Percentiles rank a stretch among this genome's conserved stretches.
Conservation (phyloP, 2,113 vertebrate genomes). For the Vicugna pacos region DNA sequence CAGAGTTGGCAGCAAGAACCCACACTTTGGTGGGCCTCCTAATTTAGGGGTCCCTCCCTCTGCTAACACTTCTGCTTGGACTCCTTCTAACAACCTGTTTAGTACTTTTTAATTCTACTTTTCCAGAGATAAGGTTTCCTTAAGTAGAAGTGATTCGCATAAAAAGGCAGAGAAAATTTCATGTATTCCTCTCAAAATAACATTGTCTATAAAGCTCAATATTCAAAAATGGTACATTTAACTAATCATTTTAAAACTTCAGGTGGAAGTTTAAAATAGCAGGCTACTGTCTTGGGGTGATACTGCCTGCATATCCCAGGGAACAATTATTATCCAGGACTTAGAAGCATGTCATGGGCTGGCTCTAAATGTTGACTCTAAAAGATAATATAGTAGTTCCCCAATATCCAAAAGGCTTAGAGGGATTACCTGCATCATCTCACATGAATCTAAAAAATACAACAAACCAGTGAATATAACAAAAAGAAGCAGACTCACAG, state of each 20-base stretch:
- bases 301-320: not conserved
- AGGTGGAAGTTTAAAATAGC: not conserved
- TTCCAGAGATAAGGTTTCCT: not conserved
- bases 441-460: not conserved
- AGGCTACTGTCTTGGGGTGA: not conserved
- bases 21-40: too few species aligned
- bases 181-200: not conserved
- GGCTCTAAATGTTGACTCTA: not conserved
- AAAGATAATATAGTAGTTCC: not conserved
- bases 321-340: not conserved
- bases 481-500: too few species aligned
- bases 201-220: not conserved
- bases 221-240: not conserved
- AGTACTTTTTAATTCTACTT: not conserved
- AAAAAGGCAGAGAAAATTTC: not conserved
- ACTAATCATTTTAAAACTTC: not conserved
- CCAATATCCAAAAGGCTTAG: not conserved
- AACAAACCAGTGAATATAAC: too few species aligned
- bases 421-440: too few species aligned
- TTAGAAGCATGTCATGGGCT: not conserved
- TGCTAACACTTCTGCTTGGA: not conserved
- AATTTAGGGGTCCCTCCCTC: too few species aligned
- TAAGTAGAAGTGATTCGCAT: not conserved
- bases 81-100: not conserved
- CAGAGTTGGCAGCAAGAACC: too few species aligned